Conservation (phyloP, 2,797 vertebrate genomes). For the Crocodylus rhombifer region DNA sequence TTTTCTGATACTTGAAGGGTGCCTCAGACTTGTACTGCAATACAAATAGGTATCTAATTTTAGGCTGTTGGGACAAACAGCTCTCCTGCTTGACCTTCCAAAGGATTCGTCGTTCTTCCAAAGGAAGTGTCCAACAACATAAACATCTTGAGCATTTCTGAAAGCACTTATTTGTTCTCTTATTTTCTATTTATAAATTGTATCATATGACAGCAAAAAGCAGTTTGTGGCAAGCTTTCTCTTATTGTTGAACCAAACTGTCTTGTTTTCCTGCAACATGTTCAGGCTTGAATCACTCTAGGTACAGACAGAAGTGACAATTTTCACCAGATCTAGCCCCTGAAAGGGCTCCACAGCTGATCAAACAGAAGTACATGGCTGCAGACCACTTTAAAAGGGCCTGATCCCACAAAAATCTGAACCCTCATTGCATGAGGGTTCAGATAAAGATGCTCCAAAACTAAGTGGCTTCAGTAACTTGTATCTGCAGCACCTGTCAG, state of each 20-base stretch:
- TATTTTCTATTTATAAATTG: neutral
- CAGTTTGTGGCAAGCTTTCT: neutral
- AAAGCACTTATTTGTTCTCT: neutral
- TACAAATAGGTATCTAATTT: neutral
- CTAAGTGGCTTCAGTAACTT: too few relatives aligned
- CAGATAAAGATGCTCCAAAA: too few relatives aligned
- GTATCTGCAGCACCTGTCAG: too few relatives aligned
- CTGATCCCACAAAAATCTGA: too few relatives aligned
- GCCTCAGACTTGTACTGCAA: neutral
- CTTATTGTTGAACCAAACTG: neutral
- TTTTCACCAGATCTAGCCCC: too few relatives aligned
- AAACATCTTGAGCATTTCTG: neutral
- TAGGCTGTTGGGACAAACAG: neutral
- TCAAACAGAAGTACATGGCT: too few relatives aligned
- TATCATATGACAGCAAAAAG: neutral
- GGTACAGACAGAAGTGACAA: too few relatives aligned
- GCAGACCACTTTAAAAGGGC: too few relatives aligned
- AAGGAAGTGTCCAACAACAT: neutral
- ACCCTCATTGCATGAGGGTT: too few relatives aligned
- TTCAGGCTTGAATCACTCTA: neutral
- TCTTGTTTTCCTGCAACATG: neutral
- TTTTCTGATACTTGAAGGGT: neutral
- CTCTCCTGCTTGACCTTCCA: fast-evolving
- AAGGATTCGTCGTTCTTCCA: too few relatives aligned
- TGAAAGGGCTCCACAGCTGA: too few relatives aligned